Conservation (phyloP, 1,140 invertebrate genomes). For the Drosophila hydei region DNA sequence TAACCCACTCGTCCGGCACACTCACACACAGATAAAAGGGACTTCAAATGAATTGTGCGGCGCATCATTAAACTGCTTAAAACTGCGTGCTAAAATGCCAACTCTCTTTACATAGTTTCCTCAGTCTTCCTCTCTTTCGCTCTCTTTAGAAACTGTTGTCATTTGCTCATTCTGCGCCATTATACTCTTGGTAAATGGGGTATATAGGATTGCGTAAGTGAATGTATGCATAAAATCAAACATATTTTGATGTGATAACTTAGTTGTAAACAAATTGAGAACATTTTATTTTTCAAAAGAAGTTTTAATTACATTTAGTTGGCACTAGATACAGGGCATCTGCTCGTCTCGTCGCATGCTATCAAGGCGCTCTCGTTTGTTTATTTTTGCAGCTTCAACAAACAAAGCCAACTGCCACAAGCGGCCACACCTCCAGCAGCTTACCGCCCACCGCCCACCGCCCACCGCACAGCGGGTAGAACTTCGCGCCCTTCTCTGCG, state of each 20-base stretch:
- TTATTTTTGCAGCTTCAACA: constrained; percentile 78
- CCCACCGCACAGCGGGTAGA: background rate
- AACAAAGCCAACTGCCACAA: constrained; percentile 57
- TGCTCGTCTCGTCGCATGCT: background rate
- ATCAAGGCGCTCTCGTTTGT: background rate
- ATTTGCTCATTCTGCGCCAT: constrained; percentile 65
- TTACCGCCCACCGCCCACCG: background rate
- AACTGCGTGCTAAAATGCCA: constrained; percentile 54
- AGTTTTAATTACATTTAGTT: background rate
- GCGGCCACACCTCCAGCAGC: background rate
- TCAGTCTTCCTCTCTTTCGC: background rate
- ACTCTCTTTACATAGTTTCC: background rate
- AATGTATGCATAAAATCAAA: too few relatives aligned
- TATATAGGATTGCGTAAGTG: background rate
- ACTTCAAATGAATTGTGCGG: constrained; percentile 36
- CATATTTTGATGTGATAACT: too few relatives aligned
- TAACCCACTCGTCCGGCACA: background rate
- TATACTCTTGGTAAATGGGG: background rate
- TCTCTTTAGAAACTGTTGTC: constrained; percentile 36
- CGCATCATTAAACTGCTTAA: constrained; percentile 57
- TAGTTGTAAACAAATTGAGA: too few relatives aligned
- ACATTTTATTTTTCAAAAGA: background rate
- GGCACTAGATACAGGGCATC: background rate
- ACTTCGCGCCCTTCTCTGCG: background rate
- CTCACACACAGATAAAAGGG: background rate